Percentiles rank a stretch among this genome's conserved stretches.
phyloP scores from a whole-genome alignment of 1,140 invertebrate species.

The Chlorops oryzae region DNA sequence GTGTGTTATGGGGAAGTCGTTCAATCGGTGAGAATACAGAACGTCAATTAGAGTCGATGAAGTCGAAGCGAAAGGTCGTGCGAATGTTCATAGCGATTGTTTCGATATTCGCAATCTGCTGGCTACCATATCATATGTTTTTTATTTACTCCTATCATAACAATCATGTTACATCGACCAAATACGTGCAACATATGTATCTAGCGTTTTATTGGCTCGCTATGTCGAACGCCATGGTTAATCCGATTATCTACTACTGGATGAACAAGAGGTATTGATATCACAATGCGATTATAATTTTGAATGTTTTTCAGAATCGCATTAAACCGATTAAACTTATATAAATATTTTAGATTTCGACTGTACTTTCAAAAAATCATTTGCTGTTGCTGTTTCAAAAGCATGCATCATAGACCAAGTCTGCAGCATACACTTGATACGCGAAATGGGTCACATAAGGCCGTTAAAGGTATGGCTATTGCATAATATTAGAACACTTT shows the following conservation, averaged over 20 bases:
- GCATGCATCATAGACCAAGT: constrained; percentile 25
- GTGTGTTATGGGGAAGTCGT: constrained; percentile 64
- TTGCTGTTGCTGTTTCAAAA: constrained; percentile 47
- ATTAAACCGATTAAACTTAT: too few relatives aligned
- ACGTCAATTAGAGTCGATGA: constrained; percentile 74
- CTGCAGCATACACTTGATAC: constrained; percentile 30
- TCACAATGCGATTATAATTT: neutral
- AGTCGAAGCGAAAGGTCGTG: constrained; percentile 81
- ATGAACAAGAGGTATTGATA: constrained; percentile 69
- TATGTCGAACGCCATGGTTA: constrained; percentile 88
- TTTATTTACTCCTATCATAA: constrained; percentile 80
- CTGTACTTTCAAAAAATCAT: constrained; percentile 53
- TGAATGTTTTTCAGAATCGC: too few relatives aligned
- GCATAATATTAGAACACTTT: constrained; percentile 12
- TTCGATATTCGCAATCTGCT: constrained; percentile 78
- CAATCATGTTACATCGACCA: constrained; percentile 60
- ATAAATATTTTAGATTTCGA: constrained; percentile 48
- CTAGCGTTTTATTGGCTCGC: constrained; percentile 85
- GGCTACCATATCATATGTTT: constrained; percentile 83
- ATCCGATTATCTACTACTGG: constrained; percentile 88
- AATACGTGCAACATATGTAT: constrained; percentile 74
- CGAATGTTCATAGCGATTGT: constrained; percentile 52
- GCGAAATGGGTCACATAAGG: constrained; percentile 34
- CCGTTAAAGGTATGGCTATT: constrained; percentile 33
- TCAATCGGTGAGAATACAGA: constrained; percentile 86